A percentile compares a stretch with the other conserved stretches of the same genome.
Conservation (phyloP, 2,113 vertebrate genomes). For the Clarias gariepinus region DNA sequence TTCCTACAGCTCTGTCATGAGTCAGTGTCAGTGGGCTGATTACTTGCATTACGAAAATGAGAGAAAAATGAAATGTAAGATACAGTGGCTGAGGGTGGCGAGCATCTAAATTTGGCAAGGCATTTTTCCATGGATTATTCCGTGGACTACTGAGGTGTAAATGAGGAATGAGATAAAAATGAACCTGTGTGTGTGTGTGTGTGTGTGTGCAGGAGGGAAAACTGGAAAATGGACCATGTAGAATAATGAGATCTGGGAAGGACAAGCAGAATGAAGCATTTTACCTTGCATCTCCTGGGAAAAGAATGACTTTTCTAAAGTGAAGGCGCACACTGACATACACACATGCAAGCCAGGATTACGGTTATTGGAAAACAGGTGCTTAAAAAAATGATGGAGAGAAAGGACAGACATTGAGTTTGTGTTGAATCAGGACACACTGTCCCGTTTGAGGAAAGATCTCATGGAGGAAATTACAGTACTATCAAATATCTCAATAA, state of each 20-base stretch:
- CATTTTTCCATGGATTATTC: constrained; percentile 10
- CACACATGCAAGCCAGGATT: constrained; percentile 19
- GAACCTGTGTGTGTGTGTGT: neutral
- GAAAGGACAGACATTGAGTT: constrained; percentile 3
- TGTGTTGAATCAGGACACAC: neutral
- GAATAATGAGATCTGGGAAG: constrained; percentile 50
- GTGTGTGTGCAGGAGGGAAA: constrained; percentile 3
- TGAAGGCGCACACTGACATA: constrained; percentile 25
- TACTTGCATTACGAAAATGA: constrained; percentile 24
- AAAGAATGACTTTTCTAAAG: constrained; percentile 42
- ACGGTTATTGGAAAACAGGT: neutral
- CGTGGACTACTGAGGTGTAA: constrained; percentile 6
- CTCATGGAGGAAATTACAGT: neutral
- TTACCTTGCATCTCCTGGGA: constrained; percentile 41
- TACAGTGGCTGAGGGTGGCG: constrained; percentile 26
- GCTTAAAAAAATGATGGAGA: constrained; percentile 15
- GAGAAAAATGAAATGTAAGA: constrained; percentile 25
- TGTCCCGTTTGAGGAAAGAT: neutral
- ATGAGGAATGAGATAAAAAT: neutral
- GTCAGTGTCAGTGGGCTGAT: constrained; percentile 35
- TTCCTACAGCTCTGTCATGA: constrained; percentile 39
- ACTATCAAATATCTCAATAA: neutral
- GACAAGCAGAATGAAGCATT: constrained; percentile 47
- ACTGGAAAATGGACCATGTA: constrained; percentile 40
- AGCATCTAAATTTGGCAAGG: constrained; percentile 30